phyloP scores from a whole-genome alignment of 2,888 invertebrate species.

The Anoplius nigerrimus region DNA sequence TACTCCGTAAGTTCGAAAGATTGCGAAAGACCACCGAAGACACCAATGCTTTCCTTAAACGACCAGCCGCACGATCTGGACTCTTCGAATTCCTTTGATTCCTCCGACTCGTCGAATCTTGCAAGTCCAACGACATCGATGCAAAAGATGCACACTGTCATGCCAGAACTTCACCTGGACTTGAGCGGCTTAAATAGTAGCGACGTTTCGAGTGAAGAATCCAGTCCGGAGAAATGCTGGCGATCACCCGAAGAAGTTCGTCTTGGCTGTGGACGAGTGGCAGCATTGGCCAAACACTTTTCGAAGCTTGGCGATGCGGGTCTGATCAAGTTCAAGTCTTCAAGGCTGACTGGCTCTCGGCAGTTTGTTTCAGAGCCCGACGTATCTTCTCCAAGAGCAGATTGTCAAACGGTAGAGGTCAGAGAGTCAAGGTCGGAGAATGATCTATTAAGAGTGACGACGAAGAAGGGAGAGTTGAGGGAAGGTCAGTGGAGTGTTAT shows the following conservation, averaged over 20 bases:
- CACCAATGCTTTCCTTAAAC: no score
- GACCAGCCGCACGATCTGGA: no score
- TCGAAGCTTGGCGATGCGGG: constrained; percentile 73
- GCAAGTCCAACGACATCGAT: constrained; percentile 20
- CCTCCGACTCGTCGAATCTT: no score
- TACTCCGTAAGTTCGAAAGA: no score
- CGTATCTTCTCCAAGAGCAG: constrained; percentile 62
- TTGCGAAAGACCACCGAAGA: no score
- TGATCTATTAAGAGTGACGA: constrained; percentile 59
- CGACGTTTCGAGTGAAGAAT: constrained; percentile 56
- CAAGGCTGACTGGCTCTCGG: constrained; percentile 56
- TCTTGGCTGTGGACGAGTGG: constrained; percentile 83
- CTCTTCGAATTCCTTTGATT: no score
- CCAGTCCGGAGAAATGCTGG: constrained; percentile 78
- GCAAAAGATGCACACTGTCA: constrained; percentile 51
- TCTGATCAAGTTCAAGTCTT: constrained; percentile 67
- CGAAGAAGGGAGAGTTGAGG: constrained; percentile 56
- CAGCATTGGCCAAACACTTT: constrained; percentile 83
- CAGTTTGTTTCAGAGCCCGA: constrained; percentile 73
- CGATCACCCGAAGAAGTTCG: constrained; percentile 83
- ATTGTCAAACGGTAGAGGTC: no score
- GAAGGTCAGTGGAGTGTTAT: constrained; percentile 64
- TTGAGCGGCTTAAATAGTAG: constrained; percentile 69
- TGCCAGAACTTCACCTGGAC: constrained; percentile 72
- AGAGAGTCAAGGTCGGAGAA: constrained; percentile 66